Evolutionary conservation across 2,888 invertebrate species (phyloP).

Genomic region (Charanyca ferruginea): DNA sequence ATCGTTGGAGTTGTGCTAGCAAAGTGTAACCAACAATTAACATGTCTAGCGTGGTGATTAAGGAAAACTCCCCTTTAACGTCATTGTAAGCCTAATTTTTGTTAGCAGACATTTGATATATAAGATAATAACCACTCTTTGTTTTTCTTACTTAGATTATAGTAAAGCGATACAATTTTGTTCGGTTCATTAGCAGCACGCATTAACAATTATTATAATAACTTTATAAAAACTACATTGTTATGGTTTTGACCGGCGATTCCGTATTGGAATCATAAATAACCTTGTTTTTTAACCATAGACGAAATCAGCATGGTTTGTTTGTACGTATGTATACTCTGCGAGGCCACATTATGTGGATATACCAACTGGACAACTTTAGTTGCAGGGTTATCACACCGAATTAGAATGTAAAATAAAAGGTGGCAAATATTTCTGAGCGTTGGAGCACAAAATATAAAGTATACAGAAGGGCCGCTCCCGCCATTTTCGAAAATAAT

Average conservation of each 20-base stretch:
- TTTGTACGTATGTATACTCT: constrained; percentile 35
- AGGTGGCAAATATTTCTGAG: background rate
- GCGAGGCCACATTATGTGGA: constrained; percentile 57
- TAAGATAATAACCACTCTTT: constrained; percentile 14
- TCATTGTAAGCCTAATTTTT: background rate
- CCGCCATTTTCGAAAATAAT: too few relatives aligned
- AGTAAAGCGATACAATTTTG: constrained; percentile 4
- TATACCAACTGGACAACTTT: constrained; percentile 40
- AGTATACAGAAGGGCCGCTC: too few relatives aligned
- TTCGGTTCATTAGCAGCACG: constrained; percentile 35
- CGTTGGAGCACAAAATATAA: too few relatives aligned
- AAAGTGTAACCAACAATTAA: background rate
- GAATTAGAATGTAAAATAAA: too few relatives aligned
- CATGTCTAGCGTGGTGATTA: background rate
- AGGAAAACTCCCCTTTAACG: background rate
- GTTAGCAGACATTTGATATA: background rate
- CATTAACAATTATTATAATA: constrained; percentile 27
- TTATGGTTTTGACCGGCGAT: constrained; percentile 38
- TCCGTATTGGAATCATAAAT: constrained; percentile 54
- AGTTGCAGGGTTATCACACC: constrained; percentile 40
- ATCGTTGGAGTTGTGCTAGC: background rate
- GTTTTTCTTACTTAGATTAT: constrained; percentile 4
- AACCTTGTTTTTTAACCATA: constrained; percentile 44
- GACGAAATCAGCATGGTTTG: constrained; percentile 29
- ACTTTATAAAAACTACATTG: constrained; percentile 32